phyloP scores from a whole-genome alignment of 1,140 invertebrate genomes.

The Limonius californicus region DNA sequence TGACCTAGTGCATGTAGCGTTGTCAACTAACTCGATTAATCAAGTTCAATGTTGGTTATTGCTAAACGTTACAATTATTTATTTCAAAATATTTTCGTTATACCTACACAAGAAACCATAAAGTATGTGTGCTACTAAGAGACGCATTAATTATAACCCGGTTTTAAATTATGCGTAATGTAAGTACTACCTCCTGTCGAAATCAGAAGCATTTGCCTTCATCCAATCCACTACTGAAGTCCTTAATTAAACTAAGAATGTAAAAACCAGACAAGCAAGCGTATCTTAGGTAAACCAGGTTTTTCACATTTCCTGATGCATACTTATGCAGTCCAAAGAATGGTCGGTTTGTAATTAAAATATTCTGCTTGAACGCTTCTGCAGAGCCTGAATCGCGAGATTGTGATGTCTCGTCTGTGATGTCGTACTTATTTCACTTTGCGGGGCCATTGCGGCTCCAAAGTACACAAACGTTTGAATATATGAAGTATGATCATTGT shows the following conservation, averaged over 20 bases:
- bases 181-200: too few species aligned
- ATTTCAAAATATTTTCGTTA: too few species aligned
- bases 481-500: constrained; percentile 14
- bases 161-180: too few species aligned
- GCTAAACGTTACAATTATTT: too few species aligned
- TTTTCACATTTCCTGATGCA: constrained; percentile 13
- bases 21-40: too few species aligned
- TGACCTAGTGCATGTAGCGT: too few species aligned
- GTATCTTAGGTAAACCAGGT: constrained; percentile 1
- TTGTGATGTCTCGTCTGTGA: constrained; percentile 1
- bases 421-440: constrained; percentile 11
- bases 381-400: constrained; percentile 16
- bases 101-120: too few species aligned
- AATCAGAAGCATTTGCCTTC: too few species aligned
- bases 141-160: too few species aligned
- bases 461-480: neutral
- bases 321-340: constrained; percentile 20
- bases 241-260: constrained; percentile 2
- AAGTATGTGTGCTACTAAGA: too few species aligned
- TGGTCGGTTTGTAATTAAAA: constrained; percentile 29
- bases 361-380: constrained; percentile 28
- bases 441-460: neutral
- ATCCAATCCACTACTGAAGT: neutral
- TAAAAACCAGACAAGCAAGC: neutral
- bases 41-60: too few species aligned